These are phyloP conservation scores for Proctacanthus coquilletti DNA, from an alignment of 1,140 invertebrate species.

Conservation along the genomic window DNA sequence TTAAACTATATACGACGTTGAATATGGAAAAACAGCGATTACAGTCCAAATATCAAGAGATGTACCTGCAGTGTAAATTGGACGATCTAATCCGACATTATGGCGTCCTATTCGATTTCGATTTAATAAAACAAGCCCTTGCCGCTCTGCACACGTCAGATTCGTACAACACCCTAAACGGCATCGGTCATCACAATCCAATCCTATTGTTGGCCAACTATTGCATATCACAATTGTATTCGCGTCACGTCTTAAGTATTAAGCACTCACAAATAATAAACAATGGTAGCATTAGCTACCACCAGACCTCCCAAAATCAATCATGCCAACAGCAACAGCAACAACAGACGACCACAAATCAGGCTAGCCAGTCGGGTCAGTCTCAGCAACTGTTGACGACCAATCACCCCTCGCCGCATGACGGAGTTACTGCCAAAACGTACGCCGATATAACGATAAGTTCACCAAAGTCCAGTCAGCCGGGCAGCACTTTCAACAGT, in stretches of 20 bases:
- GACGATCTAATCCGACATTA: slow-evolving; percentile 53
- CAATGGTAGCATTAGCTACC: slow-evolving; percentile 39
- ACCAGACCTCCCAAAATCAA: slow-evolving; percentile 11
- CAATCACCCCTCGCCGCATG: slow-evolving; percentile 4
- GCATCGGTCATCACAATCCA: slow-evolving; percentile 36
- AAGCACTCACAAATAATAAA: slow-evolving; percentile 24
- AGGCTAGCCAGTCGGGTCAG: no score
- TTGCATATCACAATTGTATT: slow-evolving; percentile 56
- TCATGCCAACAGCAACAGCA: slow-evolving; percentile 1
- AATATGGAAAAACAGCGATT: slow-evolving; percentile 45
- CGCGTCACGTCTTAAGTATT: slow-evolving; percentile 44
- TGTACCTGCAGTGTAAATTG: slow-evolving; percentile 52
- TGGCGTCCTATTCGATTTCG: slow-evolving; percentile 45
- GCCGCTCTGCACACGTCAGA: slow-evolving; percentile 41
- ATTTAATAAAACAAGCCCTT: slow-evolving; percentile 45
- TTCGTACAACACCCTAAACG: slow-evolving; percentile 14
- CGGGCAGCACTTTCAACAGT: no score
- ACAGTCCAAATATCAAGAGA: slow-evolving; percentile 50
- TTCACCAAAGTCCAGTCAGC: slow-evolving; percentile 2
- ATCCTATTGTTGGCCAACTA: slow-evolving; percentile 57
- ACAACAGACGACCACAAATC: not conserved
- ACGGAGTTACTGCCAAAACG: not conserved
- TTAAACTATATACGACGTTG: slow-evolving; percentile 37
- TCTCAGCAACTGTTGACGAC: not conserved
- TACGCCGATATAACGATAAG: slow-evolving; percentile 8